Base-by-base conservation (phyloP, 2,888 invertebrate genomes). In the Drosophila imparisetae region DNA sequence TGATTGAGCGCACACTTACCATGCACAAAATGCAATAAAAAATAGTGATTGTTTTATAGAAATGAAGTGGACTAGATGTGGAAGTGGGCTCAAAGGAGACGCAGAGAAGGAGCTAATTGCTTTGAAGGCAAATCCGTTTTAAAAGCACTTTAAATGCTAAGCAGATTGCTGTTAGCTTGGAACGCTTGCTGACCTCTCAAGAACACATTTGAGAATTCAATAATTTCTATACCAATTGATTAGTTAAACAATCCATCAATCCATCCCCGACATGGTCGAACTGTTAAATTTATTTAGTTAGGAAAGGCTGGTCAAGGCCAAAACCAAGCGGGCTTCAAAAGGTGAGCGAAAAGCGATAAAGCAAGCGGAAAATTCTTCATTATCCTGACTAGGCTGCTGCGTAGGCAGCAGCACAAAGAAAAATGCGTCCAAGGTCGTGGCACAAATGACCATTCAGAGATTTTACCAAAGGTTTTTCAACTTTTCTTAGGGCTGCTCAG, bases 121-220 rank as follows among this genome's bases (percentile, higher is more conserved):
- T 64, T 86, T 77, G 52, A 59, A 68, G 27, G 55, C 36, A 75
- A 84, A 75, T 73, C 60, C 69, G 61, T 60, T 73, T 66, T 58
- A 75, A 81, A 70, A 81, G 59, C 75, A 81, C 77, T 87, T 79
- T 89, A 84, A 79, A 79, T 89, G 82, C 82, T 72, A 81, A 76
- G 48, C 76, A 73, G 71, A 42, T 62, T 38, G 27, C 45, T 52
- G 42, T 30, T 65, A 60, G 55, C 24, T 38, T 18, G 34, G 21
- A 29, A 45, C 11, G 42, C 18, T 7, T 11, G 24, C 11, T 49
- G 40, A 32, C 53, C 15, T 13, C 58, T 76, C 53, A 64, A 62
- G 72, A 67, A 63, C 58, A 64, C 61, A 62, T 67, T 85, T 50
- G 38, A 75, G 66, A 67, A 80, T 76, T 74, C 82, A 59, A 72